Base-by-base conservation (phyloP, 2,888 invertebrate genomes). In the Podotricha telesiphe region DNA sequence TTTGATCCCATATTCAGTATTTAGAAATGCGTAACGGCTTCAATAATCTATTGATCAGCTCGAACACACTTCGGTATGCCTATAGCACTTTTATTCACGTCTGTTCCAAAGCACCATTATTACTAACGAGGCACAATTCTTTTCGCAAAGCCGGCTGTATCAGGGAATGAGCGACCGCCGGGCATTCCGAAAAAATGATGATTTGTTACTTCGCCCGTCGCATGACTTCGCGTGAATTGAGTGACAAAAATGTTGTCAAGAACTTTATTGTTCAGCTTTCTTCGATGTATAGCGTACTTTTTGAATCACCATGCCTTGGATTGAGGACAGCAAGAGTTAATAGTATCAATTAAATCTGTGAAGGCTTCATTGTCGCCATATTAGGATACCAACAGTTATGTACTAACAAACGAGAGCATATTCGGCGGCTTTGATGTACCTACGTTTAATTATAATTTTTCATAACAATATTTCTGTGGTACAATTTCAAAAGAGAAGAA, bases 51-150 rank as follows among this genome's bases (percentile, higher is more conserved):
- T 67, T 51, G 51, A 50, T 62, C 65, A 50, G 40, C 48, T 50
- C 8, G 53, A 67, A 42, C 55, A 28, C 56, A 64, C 63, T 50
- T 63, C 69, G 67, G 68, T 72, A 73, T 73, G 70, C 67, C 61
- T 56, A 72, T 75, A 76, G 75, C 79, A 81, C 80, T 80, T 79
- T 74, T 80, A 76, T 74, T 22, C 71, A 19, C 75, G 76, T 78
- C 78, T 75, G 86, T 90, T 86, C 89, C 84, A 86, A 87, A 85
- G 84, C 85, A 82, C 80, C 88, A 91, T 89, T 91, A 90, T 84
- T 79, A 78, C 83, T 92, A 91, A 91, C 91, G 87, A 92, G 91
- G 79, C 73, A 80, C 86, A 86, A 87, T 88, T 89, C 86, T 88
- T 86, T 85, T 80, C 77, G 75, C 76, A 81, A 63, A 70, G 68